These are phyloP conservation scores for Psephotus haematonotus DNA, from an alignment of 2,113 vertebrate genomes.

Conservation along the genomic window DNA sequence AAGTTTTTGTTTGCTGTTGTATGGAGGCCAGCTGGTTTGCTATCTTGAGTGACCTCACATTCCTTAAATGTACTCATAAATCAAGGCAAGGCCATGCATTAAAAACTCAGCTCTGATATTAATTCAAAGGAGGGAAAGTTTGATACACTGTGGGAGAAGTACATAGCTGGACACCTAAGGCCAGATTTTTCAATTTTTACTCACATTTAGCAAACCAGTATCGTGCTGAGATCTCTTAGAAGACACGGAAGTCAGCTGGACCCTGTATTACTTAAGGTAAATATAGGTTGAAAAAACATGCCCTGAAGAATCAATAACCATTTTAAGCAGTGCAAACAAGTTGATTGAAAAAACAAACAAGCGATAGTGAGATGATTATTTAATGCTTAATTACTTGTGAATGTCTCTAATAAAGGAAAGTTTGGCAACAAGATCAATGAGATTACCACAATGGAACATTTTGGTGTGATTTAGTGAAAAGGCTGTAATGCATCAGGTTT, in stretches of 20 bases:
- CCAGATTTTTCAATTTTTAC: not conserved
- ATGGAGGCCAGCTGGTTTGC: constrained; percentile 67
- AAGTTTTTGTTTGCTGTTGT: constrained; percentile 62
- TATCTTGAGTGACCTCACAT: constrained; percentile 73
- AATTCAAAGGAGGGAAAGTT: not conserved
- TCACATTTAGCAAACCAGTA: not conserved
- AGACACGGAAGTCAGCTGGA: not conserved
- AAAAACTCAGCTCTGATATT: constrained; percentile 28
- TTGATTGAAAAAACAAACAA: not conserved
- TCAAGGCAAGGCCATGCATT: constrained; percentile 69
- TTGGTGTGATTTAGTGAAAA: not conserved
- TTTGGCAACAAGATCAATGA: not conserved
- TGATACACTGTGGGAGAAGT: not conserved
- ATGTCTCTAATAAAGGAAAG: not conserved
- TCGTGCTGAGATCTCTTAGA: not conserved
- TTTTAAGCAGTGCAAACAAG: not conserved
- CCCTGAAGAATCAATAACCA: not conserved
- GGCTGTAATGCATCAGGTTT: not conserved
- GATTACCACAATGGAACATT: not conserved
- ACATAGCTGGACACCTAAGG: not conserved
- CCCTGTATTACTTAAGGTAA: not conserved
- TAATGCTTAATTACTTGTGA: not conserved
- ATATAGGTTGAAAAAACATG: not conserved
- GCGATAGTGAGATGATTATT: not conserved
- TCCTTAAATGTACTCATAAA: constrained; percentile 73